phyloP scores from a whole-genome alignment of 2,113 vertebrate genomes.

The Lasiurus borealis region DNA sequence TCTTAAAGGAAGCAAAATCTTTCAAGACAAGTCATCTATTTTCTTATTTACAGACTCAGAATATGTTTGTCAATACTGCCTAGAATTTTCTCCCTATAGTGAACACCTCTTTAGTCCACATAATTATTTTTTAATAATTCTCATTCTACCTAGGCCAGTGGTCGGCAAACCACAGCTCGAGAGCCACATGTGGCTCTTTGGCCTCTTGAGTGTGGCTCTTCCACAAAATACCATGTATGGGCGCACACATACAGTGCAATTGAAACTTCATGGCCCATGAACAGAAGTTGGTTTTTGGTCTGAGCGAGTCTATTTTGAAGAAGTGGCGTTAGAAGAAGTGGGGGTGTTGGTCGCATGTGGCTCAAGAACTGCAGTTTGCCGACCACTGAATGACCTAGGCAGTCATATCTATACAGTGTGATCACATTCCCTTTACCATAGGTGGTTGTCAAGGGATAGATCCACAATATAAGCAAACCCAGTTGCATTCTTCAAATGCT shows the following conservation, averaged over 20 bases:
- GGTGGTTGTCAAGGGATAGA: background rate
- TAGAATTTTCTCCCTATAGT: background rate
- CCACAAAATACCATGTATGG: too few species aligned
- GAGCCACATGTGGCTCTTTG: too few species aligned
- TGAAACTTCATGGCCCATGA: too few species aligned
- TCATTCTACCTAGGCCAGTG: background rate
- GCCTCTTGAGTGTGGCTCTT: too few species aligned
- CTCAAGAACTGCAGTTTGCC: too few species aligned
- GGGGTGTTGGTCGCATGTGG: too few species aligned
- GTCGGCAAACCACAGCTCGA: too few species aligned
- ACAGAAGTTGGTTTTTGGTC: too few species aligned
- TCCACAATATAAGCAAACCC: background rate
- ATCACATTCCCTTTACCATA: background rate
- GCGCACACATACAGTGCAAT: too few species aligned
- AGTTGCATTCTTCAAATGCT: background rate
- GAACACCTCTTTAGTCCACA: background rate
- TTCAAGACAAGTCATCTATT: background rate
- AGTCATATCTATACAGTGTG: background rate
- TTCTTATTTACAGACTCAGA: background rate
- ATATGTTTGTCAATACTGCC: background rate
- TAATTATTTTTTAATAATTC: background rate
- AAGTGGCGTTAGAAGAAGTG: too few species aligned
- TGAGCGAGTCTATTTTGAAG: too few species aligned
- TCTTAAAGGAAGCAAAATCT: slow-evolving; percentile 1
- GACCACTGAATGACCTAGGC: background rate